Base-by-base conservation (phyloP, 1,140 invertebrate genomes). In the Tribolium castaneum region DNA sequence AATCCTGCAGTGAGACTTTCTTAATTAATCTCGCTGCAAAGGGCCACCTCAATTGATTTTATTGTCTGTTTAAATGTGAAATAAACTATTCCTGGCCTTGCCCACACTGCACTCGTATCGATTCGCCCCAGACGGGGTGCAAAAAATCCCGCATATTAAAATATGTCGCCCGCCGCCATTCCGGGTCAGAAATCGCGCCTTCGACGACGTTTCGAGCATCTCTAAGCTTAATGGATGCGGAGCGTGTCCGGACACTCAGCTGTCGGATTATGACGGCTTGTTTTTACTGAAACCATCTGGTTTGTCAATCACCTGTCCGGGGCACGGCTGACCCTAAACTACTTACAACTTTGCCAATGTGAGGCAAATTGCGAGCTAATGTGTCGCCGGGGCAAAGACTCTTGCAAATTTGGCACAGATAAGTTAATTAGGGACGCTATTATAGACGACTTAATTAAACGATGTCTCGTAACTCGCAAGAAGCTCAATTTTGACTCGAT, bases 211-310 rank as follows among this genome's bases (percentile, higher is more conserved):
- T 13, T 62, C 9, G 30, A 54, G 52, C 19, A 9, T 54, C 13
- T 16, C 16, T 59, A 59, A 66, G 59, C 13, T 62, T 62, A 62
- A 62, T 62, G 56, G 56, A 62, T 62, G 56, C 56, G 59, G 12
- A 34, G 25, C 59, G 59, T 66, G 59, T 66, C 59, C 30, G 14
- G 59, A 35, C 59, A 66, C 12, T 35, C 30, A 9, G 59, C 6
- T 7, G 0, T 30, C n/a, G 59, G 59, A 66, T 66, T 66, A 66
- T 59, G 14, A n/a, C 54, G 30, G 30, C 59, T 39, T 34, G 25
- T 34, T 34, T 35, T 35, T 34, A 66, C 13, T 66, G 35, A 66
- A 66, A 66, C 30, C 59, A 34, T 39, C 13, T 66, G 13, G 51
- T 52, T 10, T 52, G 51, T 13, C 51, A 52, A 52, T 52, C 51